phyloP scores from a whole-genome alignment of 2,888 invertebrate genomes.

The Chymomyza procnemis region DNA sequence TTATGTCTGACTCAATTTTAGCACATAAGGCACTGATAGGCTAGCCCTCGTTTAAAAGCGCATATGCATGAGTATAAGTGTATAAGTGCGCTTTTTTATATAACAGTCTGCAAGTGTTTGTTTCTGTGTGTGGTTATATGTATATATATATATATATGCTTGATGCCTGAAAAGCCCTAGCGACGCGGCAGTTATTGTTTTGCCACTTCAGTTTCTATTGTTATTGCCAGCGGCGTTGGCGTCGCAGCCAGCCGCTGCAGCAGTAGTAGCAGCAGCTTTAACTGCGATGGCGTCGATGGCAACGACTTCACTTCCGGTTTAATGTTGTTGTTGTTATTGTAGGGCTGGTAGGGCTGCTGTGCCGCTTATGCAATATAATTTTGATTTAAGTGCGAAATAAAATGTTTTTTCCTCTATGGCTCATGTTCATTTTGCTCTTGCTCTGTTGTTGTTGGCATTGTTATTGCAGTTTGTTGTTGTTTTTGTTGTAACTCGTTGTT shows the following conservation, averaged over 20 bases:
- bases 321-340: slow-evolving; percentile 19
- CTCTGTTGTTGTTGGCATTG: neutral
- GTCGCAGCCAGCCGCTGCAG: slow-evolving; percentile 10
- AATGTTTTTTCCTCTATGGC: slow-evolving; percentile 30
- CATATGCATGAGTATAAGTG: neutral
- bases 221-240: slow-evolving; percentile 56
- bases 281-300: slow-evolving; percentile 46
- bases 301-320: slow-evolving; percentile 57
- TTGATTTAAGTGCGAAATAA: slow-evolving; percentile 64
- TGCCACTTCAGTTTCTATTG: slow-evolving; percentile 72
- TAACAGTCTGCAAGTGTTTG: slow-evolving; percentile 18
- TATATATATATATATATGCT: slow-evolving; percentile 19
- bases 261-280: slow-evolving; percentile 20
- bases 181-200: slow-evolving; percentile 71
- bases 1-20: neutral
- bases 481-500: neutral
- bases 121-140: slow-evolving; percentile 23
- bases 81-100: neutral
- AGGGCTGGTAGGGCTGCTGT: slow-evolving; percentile 29
- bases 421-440: neutral
- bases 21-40: slow-evolving; percentile 8
- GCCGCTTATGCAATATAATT: slow-evolving; percentile 65
- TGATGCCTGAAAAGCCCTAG: slow-evolving; percentile 61
- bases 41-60: slow-evolving; percentile 26
- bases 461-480: too few relatives aligned